Evolutionary conservation across 2,113 vertebrate genomes (phyloP).

Genomic region (Crotalus tigris): DNA sequence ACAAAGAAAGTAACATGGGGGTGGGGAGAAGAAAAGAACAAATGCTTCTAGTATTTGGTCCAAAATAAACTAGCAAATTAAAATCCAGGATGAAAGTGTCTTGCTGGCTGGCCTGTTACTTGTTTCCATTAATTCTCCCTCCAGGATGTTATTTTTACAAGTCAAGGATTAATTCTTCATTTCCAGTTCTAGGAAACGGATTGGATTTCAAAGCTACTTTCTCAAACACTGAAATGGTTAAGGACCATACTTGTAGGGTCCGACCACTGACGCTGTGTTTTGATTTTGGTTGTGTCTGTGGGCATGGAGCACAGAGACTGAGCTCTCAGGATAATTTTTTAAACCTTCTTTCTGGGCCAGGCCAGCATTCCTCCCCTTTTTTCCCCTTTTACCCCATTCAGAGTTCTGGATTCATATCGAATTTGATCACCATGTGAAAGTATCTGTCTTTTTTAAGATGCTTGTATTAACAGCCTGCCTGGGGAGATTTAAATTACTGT

Average conservation of each 20-base stretch:
- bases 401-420: background rate
- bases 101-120: conserved; percentile 30
- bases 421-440: background rate
- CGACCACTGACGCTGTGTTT: background rate
- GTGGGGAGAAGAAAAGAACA: background rate
- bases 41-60: conserved; percentile 10
- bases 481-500: background rate
- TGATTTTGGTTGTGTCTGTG: background rate
- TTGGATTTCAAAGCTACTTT: conserved; percentile 26
- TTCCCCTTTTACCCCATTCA: background rate
- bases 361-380: background rate
- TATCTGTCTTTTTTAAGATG: background rate
- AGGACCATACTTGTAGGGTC: background rate
- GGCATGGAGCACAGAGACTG: background rate
- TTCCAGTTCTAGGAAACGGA: conserved; percentile 32
- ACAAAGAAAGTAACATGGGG: conserved; percentile 9
- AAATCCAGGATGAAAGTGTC: conserved; percentile 21
- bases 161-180: conserved; percentile 48
- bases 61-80: conserved; percentile 32
- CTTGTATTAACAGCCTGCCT: background rate
- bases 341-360: background rate
- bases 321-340: background rate
- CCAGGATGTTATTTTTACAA: conserved; percentile 51
- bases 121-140: conserved; percentile 47
- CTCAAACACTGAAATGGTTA: background rate